Base-by-base conservation (phyloP, 2,888 invertebrate species). In the Crossocerus cetratus region DNA sequence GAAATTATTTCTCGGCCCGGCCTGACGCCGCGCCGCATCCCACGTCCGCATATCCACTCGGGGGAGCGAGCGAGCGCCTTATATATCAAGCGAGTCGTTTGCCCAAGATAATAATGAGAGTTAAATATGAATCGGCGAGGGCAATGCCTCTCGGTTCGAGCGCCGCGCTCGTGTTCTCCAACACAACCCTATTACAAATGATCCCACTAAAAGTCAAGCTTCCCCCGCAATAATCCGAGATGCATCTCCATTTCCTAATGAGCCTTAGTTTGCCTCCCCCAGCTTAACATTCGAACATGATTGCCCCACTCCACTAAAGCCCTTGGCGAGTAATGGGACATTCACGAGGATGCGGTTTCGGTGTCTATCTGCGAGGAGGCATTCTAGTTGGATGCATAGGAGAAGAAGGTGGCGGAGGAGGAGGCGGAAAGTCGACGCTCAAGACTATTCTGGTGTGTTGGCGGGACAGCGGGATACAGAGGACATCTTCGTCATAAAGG, bases 401-500 rank as follows among this genome's bases (percentile, higher is more conserved):
- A 62, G 4, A 44, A 23, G 8, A 21, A 55, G 54, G n/a, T n/a
- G n/a, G n/a, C 4, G 13, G 43, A 43, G 43, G 43, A 43, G 43
- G n/a, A 8, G 23, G 57, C 23, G 42, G 16, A 32, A 59, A 21
- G 22, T 5, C 5, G 13, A 22, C 14, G 8, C 55, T 3, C 20
- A 16, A 58, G 22, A 14, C 42, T 18, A 58, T 18, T 11, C 32
- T 32, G 3, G 42, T 58, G 49, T 16, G 3, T 43, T 21, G 32
- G 11, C 58, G n/a, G 45, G 60, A 61, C 60, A 61, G 45, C 49
- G 49, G 61, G 65, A 53, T 20, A 54, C 66, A 57, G 56, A 56
- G 68, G 73, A 76, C 72, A 69, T 69, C 78, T 78, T 72, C 73
- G 80, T 80, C 73, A 61, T 68, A 66, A 70, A 69, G 65, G 20